These are phyloP conservation scores for Fundulus diaphanus DNA, from an alignment of 2,797 vertebrate species.

Conservation along the genomic window DNA sequence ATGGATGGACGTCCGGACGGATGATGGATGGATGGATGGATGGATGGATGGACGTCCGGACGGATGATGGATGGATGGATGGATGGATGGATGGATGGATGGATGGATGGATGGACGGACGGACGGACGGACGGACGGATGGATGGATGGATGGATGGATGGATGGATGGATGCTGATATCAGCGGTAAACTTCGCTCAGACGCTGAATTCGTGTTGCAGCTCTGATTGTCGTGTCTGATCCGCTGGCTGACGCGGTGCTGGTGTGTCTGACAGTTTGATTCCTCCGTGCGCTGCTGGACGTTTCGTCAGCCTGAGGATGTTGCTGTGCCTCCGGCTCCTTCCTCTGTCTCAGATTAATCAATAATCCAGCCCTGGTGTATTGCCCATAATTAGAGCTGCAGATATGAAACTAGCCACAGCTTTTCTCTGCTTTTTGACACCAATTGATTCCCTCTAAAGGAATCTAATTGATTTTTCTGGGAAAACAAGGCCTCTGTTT, in stretches of 20 bases:
- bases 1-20: too few species aligned
- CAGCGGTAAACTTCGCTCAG: too few species aligned
- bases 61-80: too few species aligned
- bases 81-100: too few species aligned
- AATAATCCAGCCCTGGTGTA: slow-evolving; percentile 41
- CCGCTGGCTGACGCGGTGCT: background rate
- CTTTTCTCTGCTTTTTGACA: slow-evolving; percentile 27
- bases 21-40: too few species aligned
- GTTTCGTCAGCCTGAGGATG: slow-evolving; percentile 39
- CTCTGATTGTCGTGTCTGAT: too few species aligned
- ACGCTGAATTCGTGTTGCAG: too few species aligned
- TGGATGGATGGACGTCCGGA: too few species aligned
- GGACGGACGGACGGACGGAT: too few species aligned
- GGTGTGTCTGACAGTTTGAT: slow-evolving; percentile 30
- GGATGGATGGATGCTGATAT: too few species aligned
- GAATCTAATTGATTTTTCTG: slow-evolving; percentile 38
- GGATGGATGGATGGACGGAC: too few species aligned
- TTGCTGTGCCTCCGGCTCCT: slow-evolving; percentile 21
- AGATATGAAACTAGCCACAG: slow-evolving; percentile 47
- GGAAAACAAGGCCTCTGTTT: slow-evolving; percentile 27
- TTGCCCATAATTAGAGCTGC: slow-evolving; percentile 62
- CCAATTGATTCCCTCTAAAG: slow-evolving; percentile 44
- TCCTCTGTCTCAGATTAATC: slow-evolving; percentile 40
- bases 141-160: too few species aligned
- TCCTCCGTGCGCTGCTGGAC: slow-evolving; percentile 38